These are phyloP conservation scores for Parnassius orleans DNA, from an alignment of 2,888 invertebrate genomes.

Conservation along the genomic window DNA sequence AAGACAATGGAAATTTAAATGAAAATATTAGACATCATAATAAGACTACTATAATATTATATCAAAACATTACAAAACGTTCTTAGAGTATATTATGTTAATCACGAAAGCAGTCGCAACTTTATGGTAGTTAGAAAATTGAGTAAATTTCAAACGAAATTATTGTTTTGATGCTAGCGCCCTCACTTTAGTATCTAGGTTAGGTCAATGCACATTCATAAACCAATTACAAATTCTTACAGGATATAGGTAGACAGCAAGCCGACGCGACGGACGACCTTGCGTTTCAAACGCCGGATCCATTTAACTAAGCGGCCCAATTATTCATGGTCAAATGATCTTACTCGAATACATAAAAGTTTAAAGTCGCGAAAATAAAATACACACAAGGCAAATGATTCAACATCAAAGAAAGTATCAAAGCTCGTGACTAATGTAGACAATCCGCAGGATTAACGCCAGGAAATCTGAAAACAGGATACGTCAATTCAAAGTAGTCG, in stretches of 20 bases:
- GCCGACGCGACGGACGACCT: constrained; percentile 58
- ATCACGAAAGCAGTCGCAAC: background rate
- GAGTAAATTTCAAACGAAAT: background rate
- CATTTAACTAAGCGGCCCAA: constrained; percentile 44
- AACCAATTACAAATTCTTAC: constrained; percentile 34
- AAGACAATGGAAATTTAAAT: too few relatives aligned
- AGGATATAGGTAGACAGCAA: constrained; percentile 19
- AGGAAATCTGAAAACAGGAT: constrained; percentile 76
- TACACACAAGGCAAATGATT: constrained; percentile 22
- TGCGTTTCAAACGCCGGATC: constrained; percentile 49
- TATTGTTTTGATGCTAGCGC: background rate
- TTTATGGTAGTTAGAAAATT: background rate
- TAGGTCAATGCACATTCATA: constrained; percentile 11
- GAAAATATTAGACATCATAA: too few relatives aligned
- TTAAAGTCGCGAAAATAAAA: constrained; percentile 30
- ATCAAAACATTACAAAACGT: too few relatives aligned
- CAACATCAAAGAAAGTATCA: constrained; percentile 37
- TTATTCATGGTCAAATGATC: constrained; percentile 48
- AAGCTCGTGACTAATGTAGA: constrained; percentile 62
- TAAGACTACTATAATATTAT: too few relatives aligned
- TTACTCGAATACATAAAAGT: constrained; percentile 31
- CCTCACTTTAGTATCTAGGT: constrained; percentile 15
- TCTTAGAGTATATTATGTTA: too few relatives aligned
- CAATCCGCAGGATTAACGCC: constrained; percentile 64
- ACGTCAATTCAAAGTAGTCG: constrained; percentile 73